Base-by-base conservation (phyloP, 2,888 invertebrate genomes). In the Galerucella calmariensis region DNA sequence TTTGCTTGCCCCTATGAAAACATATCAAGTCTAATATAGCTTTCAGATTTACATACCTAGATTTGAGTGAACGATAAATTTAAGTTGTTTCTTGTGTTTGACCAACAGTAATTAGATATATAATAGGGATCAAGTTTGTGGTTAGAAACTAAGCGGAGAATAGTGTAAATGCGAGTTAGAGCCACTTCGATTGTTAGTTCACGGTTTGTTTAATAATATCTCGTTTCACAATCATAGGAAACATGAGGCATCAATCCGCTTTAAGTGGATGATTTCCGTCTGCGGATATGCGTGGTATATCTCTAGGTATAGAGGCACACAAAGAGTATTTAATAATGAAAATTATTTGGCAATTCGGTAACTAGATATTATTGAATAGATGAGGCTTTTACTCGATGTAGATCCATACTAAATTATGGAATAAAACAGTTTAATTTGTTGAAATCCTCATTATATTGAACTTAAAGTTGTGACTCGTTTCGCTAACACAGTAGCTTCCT, bases 121-220 rank as follows among this genome's bases (percentile, higher is more conserved):
- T 71, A 71, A 72, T 66, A 58, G 65, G 61, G 67, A 72, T 73
- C 59, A 73, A 66, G 70, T 70, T 56, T 72, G 72, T 46, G 68
- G 74, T 70, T 63, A 20, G 68, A 75, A 78, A 76, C 70, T 71
- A 51, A 75, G 66, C 72, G 62, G 68, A 67, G 73, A 69, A 77
- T 69, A 56, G 71, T 76, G 77, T 78, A 79, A 81, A 80, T 72
- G 74, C 77, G 78, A 77, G 79, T 81, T 79, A 78, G 72, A 73
- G 66, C 73, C 78, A 73, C 76, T 77, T 75, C 73, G 75, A 77
- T 79, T 79, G 80, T 75, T 75, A 73, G 79, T 79, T 79, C 76
- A 79, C 79, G 82, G 80, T 79, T 81, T 82, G 81, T 82, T 81
- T 81, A 80, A 79, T 82, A 81, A 81, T 81, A 80, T 81, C 81